phyloP scores from a whole-genome alignment of 2,113 vertebrate species.

The Oryctolagus cuniculus region mOryCun1.1 NC_091442.1:66693501-66694000 shows the following conservation, averaged over 20 bases:
- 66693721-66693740: not conserved
- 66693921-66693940: slow-evolving; percentile 69
- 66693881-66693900: slow-evolving; percentile 70
- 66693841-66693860: slow-evolving; percentile 61
- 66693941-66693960: slow-evolving; percentile 73
- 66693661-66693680: not conserved
- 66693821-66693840: slow-evolving; percentile 28
- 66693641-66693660: not conserved
- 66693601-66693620: not conserved
- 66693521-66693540: not conserved
- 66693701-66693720: not conserved
- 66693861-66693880: slow-evolving; percentile 73
- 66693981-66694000: slow-evolving; percentile 43
- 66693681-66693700: not conserved
- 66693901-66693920: slow-evolving; percentile 82
- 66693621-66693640: not conserved
- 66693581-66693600: not conserved
- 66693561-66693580: not conserved
- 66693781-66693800: slow-evolving; percentile 39
- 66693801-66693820: not conserved
- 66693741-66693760: not conserved
- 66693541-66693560: not conserved
- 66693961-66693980: slow-evolving; percentile 52
- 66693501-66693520: not conserved
- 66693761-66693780: not conserved